These are phyloP conservation scores for Blomia tropicalis DNA, from an alignment of 2,888 invertebrate genomes.

Conservation along the genomic window DNA sequence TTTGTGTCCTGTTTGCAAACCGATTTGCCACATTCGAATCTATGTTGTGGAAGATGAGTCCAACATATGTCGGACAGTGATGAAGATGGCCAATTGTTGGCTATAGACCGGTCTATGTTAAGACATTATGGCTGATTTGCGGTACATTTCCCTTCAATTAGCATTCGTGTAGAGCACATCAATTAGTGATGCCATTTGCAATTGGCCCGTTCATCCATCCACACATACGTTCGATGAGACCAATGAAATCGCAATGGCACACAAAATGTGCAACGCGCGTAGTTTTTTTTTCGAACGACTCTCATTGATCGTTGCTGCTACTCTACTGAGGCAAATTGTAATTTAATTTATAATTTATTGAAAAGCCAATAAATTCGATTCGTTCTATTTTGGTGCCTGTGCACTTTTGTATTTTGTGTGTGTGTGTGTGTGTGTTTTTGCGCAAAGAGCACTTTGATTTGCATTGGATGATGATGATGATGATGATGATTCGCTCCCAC, in stretches of 20 bases:
- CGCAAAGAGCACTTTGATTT: no score
- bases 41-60: no score
- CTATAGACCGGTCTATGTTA: not conserved
- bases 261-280: no score
- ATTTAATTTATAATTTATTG: slow-evolving; percentile 9
- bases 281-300: not conserved
- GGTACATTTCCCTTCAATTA: slow-evolving; percentile 8
- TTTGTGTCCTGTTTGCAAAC: no score
- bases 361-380: slow-evolving; percentile 6
- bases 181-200: slow-evolving; percentile 6
- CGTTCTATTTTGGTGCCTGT: slow-evolving; percentile 2
- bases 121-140: not conserved
- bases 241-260: not conserved
- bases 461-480: no score
- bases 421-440: not conserved
- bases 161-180: not conserved
- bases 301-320: not conserved
- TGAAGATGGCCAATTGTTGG: not conserved
- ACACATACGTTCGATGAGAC: not conserved
- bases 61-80: not conserved
- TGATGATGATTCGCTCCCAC: not conserved
- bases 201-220: not conserved
- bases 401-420: not conserved
- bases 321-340: not conserved
- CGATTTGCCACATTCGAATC: no score